These are phyloP conservation scores for Drosophila flavopinicola DNA, from an alignment of 2,888 invertebrate species.

Conservation along the genomic window DNA sequence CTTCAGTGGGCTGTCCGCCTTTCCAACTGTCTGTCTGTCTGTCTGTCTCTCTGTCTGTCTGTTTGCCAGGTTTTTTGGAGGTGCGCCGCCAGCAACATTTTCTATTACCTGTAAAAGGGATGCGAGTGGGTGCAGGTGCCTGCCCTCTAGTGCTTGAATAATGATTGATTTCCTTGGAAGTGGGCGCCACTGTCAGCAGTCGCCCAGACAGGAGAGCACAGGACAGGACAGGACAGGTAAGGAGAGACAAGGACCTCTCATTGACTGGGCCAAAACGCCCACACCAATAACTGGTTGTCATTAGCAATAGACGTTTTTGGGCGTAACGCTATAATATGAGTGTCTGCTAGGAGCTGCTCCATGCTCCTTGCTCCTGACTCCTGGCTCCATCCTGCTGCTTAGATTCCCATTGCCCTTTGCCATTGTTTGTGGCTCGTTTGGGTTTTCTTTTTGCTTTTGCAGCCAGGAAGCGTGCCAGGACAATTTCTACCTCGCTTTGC, in stretches of 20 bases:
- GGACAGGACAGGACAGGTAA: too few relatives aligned
- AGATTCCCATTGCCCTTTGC: background rate
- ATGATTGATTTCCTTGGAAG: conserved; percentile 67
- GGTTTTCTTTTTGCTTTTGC: conserved; percentile 4
- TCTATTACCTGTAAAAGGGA: conserved; percentile 22
- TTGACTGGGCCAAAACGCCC: background rate
- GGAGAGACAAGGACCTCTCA: background rate
- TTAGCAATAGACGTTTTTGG: conserved; percentile 63
- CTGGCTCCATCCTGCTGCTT: background rate
- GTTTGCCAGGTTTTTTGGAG: conserved; percentile 1
- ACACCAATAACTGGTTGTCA: conserved; percentile 52
- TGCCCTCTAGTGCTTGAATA: conserved; percentile 37
- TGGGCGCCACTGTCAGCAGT: conserved; percentile 47
- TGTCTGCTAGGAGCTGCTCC: background rate
- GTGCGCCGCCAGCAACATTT: conserved; percentile 33
- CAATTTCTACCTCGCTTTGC: conserved; percentile 31
- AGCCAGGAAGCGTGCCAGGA: conserved; percentile 48
- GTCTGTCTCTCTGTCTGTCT: conserved; percentile 2
- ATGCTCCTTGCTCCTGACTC: background rate
- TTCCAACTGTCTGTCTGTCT: background rate
- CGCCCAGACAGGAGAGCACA: conserved; percentile 12
- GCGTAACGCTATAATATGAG: conserved; percentile 45
- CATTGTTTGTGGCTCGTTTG: conserved; percentile 35
- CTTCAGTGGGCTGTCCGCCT: conserved; percentile 8
- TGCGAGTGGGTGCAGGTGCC: background rate